Evolutionary conservation across 2,888 invertebrate species (phyloP).

Genomic region (Galerucella pusilla): DNA sequence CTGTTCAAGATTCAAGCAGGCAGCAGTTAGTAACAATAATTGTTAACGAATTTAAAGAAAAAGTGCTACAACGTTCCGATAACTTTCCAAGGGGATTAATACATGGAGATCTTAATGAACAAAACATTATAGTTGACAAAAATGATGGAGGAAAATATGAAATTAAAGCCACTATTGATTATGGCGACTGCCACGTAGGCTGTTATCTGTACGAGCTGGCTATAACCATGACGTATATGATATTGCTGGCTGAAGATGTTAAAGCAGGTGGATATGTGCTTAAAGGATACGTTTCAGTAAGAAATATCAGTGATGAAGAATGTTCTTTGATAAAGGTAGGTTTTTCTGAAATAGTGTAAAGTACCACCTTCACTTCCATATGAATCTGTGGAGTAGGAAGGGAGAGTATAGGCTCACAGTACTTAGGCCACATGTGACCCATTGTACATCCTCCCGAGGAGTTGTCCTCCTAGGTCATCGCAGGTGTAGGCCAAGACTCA

Average conservation of each 20-base stretch:
- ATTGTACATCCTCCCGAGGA: too few species aligned
- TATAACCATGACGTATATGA: conserved; percentile 83
- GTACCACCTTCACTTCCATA: conserved; percentile 31
- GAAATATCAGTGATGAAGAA: conserved; percentile 73
- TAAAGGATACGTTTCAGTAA: conserved; percentile 78
- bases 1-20: conserved; percentile 73
- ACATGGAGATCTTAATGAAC: conserved; percentile 93
- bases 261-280: conserved; percentile 76
- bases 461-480: too few species aligned
- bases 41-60: conserved; percentile 73
- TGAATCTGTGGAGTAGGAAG: conserved; percentile 39
- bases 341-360: not conserved
- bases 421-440: too few species aligned
- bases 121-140: conserved; percentile 75
- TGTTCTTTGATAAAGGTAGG: conserved; percentile 74
- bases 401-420: too few species aligned
- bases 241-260: conserved; percentile 74
- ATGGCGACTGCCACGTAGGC: conserved; percentile 82
- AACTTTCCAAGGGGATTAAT: conserved; percentile 78
- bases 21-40: conserved; percentile 71
- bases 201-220: conserved; percentile 87
- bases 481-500: too few species aligned
- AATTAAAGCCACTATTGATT: conserved; percentile 83
- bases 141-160: conserved; percentile 66
- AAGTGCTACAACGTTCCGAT: conserved; percentile 71